These are phyloP conservation scores for Lontra canadensis DNA, from an alignment of 2,113 vertebrate genomes.

Conservation along the genomic window DNA sequence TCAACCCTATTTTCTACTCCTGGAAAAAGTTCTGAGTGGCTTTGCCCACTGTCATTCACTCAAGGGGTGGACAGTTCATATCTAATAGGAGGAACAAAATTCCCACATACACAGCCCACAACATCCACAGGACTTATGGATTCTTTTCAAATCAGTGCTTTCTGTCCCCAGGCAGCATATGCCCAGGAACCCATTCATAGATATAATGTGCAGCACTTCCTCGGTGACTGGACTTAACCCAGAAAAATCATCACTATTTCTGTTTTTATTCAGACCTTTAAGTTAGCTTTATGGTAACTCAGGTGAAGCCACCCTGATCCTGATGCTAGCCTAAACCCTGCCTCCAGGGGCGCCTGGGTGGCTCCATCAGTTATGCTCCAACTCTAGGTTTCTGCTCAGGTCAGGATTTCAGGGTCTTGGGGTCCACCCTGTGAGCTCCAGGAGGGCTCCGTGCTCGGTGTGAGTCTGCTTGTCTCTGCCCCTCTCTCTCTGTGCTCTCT, in stretches of 20 bases:
- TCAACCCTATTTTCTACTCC: background rate
- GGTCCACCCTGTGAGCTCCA: too few relatives aligned
- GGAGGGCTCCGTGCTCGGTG: background rate
- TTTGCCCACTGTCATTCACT: background rate
- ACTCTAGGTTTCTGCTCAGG: background rate
- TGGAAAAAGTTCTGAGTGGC: rapidly evolving
- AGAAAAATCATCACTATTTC: background rate
- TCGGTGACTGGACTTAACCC: background rate
- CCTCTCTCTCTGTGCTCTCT: background rate
- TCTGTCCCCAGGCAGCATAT: background rate
- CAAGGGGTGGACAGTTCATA: too few relatives aligned
- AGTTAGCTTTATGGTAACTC: background rate
- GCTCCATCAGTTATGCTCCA: background rate
- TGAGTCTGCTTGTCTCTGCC: background rate
- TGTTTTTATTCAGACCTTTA: background rate
- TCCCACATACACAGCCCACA: background rate
- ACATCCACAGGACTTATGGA: rapidly evolving
- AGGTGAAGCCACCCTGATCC: background rate
- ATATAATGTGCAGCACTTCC: rapidly evolving
- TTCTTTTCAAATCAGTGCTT: background rate
- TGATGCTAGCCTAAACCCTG: background rate
- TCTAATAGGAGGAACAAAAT: background rate
- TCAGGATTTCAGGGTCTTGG: background rate
- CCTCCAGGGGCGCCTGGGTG: background rate
- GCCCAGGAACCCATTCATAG: background rate